A percentile compares a stretch with the other conserved stretches of the same genome.
Conservation (phyloP, 2,797 vertebrate genomes). For the Acanthis flammea region DNA sequence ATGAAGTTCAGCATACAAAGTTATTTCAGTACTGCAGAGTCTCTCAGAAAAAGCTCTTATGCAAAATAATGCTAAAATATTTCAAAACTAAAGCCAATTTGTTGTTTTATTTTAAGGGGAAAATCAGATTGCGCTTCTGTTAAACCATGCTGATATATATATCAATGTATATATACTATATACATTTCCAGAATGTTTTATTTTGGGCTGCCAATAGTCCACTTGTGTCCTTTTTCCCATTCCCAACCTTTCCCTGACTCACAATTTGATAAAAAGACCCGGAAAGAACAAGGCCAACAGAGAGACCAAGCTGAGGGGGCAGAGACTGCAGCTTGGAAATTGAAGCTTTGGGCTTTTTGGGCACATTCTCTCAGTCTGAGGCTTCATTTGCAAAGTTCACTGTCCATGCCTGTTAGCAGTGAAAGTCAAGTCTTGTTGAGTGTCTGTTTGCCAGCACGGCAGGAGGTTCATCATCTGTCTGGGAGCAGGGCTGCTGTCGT, state of each 20-base stretch:
- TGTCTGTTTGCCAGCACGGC: conserved; percentile 49
- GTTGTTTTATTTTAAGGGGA: background rate
- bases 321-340: background rate
- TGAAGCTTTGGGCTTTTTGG: conserved; percentile 54
- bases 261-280: background rate
- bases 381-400: conserved; percentile 54
- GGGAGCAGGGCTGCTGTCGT: conserved; percentile 45
- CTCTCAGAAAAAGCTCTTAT: background rate
- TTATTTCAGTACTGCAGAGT: background rate
- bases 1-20: background rate
- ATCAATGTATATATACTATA: no score
- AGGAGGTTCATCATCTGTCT: conserved; percentile 59
- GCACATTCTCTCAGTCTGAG: conserved; percentile 9
- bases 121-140: background rate
- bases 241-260: background rate
- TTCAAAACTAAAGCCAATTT: background rate
- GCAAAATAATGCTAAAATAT: background rate
- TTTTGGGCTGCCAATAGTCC: background rate
- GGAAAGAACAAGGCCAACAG: background rate
- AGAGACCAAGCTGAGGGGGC: background rate
- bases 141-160: background rate
- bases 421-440: conserved; percentile 71
- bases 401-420: conserved; percentile 66
- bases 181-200: background rate
- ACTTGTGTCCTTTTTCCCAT: background rate